Base-by-base conservation (phyloP, 2,888 invertebrate species). In the Andrena bucephala region DNA sequence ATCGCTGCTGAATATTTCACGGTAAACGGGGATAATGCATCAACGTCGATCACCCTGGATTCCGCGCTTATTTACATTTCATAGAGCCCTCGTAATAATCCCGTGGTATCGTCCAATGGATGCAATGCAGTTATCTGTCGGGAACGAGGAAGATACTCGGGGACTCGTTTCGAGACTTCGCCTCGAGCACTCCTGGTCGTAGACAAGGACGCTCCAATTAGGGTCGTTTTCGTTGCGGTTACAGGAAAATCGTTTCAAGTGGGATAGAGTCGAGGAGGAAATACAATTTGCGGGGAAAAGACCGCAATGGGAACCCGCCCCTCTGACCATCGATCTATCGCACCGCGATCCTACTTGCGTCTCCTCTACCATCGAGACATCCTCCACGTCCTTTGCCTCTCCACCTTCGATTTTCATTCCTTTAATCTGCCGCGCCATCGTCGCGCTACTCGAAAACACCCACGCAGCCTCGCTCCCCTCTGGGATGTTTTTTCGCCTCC, bases 41-140 rank as follows among this genome's bases (percentile, higher is more conserved):
- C 57, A 29, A 27, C n/a, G 20, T 48, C 48, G 60, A 60, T 33
- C 33, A 0, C 60, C 52, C 42, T 6, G 65, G 20, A 73, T 65
- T 57, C 63, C 8, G 48, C 2, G 29, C 70, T 70, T 65, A 70
- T 80, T 80, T 80, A 59, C 80, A 71, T 79, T 80, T 70, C 80
- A 79, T 57, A 79, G 42, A 50, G 65, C 5, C 24, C 13, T 10
- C 10, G 31, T 70, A 69, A 69, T 77, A 78, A 77, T 79, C 69
- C 62, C 67, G 13, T n/a, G 68, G 69, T 27, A 8, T 31, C 42
- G 59, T 7, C 42, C 63, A 57, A 54, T 50, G 54, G 69, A 65
- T 63, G 69, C 36, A 63, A 78, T 70, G 24, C 60, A 24, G 24
- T 1, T 10, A 20, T n/a, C 65, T 27, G 13, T n/a, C 13, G 13